Conservation (phyloP, 1,140 invertebrate species). For the Heliconius nattereri region DNA sequence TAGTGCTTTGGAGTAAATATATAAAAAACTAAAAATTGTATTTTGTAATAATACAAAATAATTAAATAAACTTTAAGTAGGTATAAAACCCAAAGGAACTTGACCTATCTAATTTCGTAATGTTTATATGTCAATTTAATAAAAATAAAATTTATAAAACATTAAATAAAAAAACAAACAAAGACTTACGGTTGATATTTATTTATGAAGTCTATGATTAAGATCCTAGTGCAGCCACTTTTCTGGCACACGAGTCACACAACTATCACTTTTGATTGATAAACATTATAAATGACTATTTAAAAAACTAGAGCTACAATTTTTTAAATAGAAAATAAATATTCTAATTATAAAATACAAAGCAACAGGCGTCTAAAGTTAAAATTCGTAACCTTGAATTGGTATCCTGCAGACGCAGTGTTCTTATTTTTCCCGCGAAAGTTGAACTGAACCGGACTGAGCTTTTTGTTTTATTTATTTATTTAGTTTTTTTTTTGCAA, state of each 20-base stretch:
- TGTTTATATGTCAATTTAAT: too few species aligned
- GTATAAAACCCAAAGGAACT: too few species aligned
- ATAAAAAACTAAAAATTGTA: too few species aligned
- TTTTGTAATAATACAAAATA: too few species aligned
- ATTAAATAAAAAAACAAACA: neutral
- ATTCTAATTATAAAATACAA: neutral
- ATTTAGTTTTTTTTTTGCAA: constrained; percentile 54
- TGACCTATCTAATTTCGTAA: too few species aligned
- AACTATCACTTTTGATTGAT: constrained; percentile 49
- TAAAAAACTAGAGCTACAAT: constrained; percentile 22
- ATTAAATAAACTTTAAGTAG: too few species aligned
- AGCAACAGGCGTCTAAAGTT: neutral
- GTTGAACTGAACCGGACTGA: constrained; percentile 56
- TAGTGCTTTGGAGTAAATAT: too few species aligned
- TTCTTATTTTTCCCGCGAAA: constrained; percentile 55
- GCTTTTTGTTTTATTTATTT: constrained; percentile 63
- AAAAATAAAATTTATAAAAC: too few species aligned
- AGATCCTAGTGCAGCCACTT: constrained; percentile 26
- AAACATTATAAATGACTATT: constrained; percentile 27
- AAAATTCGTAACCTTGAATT: constrained; percentile 31
- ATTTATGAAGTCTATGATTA: neutral
- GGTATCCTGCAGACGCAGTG: constrained; percentile 39
- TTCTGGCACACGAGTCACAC: constrained; percentile 44
- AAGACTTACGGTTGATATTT: neutral
- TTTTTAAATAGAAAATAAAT: constrained; percentile 1